phyloP scores from a whole-genome alignment of 1,140 invertebrate genomes.

The Drosophila sechellia region DNA sequence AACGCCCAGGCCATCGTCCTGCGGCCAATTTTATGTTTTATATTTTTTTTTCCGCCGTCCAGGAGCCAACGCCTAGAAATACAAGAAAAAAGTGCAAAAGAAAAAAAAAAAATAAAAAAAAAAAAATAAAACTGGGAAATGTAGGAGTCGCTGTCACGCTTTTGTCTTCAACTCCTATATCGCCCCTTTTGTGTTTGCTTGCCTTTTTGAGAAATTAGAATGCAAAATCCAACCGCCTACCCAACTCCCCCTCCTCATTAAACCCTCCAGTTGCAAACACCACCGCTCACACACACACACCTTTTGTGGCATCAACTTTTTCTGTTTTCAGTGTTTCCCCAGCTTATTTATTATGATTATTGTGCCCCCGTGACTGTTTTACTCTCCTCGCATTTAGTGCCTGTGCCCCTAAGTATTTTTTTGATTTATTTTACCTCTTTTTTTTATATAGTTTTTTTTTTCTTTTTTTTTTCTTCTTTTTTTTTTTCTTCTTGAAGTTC shows the following conservation, averaged over 20 bases:
- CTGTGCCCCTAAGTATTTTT: slow-evolving; percentile 3
- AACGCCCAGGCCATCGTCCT: slow-evolving; percentile 41
- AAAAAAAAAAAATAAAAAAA: slow-evolving; percentile 28
- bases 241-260: slow-evolving; percentile 10
- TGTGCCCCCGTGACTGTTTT: slow-evolving; percentile 6
- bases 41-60: background rate
- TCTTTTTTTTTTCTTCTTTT: slow-evolving; percentile 3
- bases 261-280: no score
- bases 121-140: slow-evolving; percentile 18
- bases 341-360: slow-evolving; percentile 29
- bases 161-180: slow-evolving; percentile 38
- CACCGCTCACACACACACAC: slow-evolving; percentile 5
- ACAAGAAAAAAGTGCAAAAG: slow-evolving; percentile 21
- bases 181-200: slow-evolving; percentile 24
- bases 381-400: slow-evolving; percentile 10
- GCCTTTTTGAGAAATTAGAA: slow-evolving; percentile 64
- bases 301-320: slow-evolving; percentile 19
- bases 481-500: slow-evolving; percentile 10
- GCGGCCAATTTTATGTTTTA: background rate
- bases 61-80: slow-evolving; percentile 75
- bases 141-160: slow-evolving; percentile 40
- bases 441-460: background rate
- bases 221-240: slow-evolving; percentile 50
- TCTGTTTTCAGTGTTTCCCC: background rate
- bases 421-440: slow-evolving; percentile 10